Evolutionary conservation across 1,140 invertebrate species (phyloP), one percentile per base, ranked within the genome.

Genomic region (Elymnias hypermnestra): DNA sequence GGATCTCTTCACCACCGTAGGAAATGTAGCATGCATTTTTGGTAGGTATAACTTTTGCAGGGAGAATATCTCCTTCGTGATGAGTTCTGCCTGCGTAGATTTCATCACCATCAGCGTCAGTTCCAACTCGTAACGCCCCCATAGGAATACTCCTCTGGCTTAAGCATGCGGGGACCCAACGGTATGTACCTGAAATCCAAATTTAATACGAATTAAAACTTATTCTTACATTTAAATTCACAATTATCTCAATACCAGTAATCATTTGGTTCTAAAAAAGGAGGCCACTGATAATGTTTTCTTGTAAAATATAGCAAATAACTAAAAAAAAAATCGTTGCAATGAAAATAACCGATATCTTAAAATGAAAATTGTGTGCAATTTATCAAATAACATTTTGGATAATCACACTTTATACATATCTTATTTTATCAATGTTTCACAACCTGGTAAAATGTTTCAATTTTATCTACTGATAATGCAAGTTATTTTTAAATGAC

Each of bases 61-160:
- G 93, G 6, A 94, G 53, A 60, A 93, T 84, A 61, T 94, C 92
- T 1, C 92, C 92, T 41, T 90, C 87, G 64, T 94, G 91, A 28
- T 79, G 90, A 1, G 91, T 91, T 39, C 94, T 87, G 1, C 94
- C 94, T 2, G 94, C 91, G 61, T 89, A 95, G 38, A 95, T 92
- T 22, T 88, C 81, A 1, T 87, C 85, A n/a, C 92, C 92, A 60
- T 94, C 93, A 3, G 75, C 59, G 58, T 95, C 94, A 2, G 87
- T 83, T 3, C 94, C 94, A 5, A 91, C 94, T 0, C 72, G 59
- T 3, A 95, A 87, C 3, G 93, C 92, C 18, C 81, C 78, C 12
- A 81, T 81, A 1, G 83, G 72, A 39, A 76, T 81, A 58, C 83
- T 85, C 44, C 74, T 63, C 47, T 82, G 78, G 54, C 77, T 84